Evolutionary conservation across 2,113 vertebrate species (phyloP), one percentile per base, ranked within the genome.

Genomic region (Bettongia penicillata): DNA sequence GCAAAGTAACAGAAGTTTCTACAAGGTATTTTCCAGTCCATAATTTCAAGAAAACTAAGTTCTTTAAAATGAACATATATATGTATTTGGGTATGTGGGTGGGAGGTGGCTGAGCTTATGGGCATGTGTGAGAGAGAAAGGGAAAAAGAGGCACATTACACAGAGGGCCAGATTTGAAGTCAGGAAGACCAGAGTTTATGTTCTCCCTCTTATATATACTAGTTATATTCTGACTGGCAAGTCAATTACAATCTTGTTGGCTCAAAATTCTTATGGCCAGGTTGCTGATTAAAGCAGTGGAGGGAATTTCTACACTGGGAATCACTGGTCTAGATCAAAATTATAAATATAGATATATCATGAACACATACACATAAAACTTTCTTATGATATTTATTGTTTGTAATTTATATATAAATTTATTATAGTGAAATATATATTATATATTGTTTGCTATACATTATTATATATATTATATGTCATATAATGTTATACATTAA

Each of bases 1-100:
- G 1, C 91, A 26, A 57, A 53, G 47, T n/a, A 77, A 77, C 53
- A 68, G 94, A 90, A 90, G 4, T 53, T 9, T 6, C 0, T 0
- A 89, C 2, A 8, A 3, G 84, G 95, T 93, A 24, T 92, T 94
- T 94, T 91, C 2, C 77, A 94, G 11, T 23, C 49, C 19, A 51
- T 94, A 24, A 25, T 50, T 89, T 95, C 47, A 89, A 93, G 37
- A 77, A 77, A 77, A 37, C 16, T n/a, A n/a, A 77, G 68, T 77
- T n/a, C 68, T n/a, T 3, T 77, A 77, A 77, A 77, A 77, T n/a
- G 37, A 37, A 77, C n/a, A 77, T 37, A n/a, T 77, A n/a, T 37
- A 77, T n/a, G 57, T 19, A n/a, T 77, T 77, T 19, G 3, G n/a
- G 37, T n/a, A n/a, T 77, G 68, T 77, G 31, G 1, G 68, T n/a